Conservation (phyloP, 2,113 vertebrate species). For the Rhinopomastus cyanomelas region DNA sequence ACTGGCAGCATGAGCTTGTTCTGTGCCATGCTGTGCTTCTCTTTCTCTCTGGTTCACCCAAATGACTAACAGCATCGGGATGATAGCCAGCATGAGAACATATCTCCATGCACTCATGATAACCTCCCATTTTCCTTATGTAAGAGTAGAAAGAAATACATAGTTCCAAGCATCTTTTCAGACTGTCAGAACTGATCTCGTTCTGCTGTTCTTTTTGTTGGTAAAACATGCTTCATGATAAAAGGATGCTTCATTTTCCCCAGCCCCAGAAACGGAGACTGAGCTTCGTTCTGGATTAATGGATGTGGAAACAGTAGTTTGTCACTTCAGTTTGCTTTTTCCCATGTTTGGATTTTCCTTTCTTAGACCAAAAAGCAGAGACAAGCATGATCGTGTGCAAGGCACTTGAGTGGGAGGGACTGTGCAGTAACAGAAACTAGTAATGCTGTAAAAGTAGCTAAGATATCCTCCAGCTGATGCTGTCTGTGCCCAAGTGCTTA, state of each 20-base stretch:
- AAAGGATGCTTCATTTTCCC: neutral
- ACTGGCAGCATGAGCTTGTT: conserved; percentile 41
- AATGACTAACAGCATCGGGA: conserved; percentile 56
- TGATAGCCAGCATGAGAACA: conserved; percentile 46
- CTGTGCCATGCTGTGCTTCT: conserved; percentile 60
- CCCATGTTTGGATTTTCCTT: neutral
- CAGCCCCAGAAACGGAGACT: neutral
- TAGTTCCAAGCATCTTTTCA: neutral
- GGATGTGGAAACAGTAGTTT: neutral
- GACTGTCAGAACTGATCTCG: neutral
- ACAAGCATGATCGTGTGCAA: neutral
- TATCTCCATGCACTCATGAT: conserved; percentile 1
- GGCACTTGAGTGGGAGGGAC: neutral
- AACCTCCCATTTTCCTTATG: conserved; percentile 19
- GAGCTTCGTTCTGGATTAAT: neutral
- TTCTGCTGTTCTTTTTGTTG: neutral
- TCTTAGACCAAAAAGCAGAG: neutral
- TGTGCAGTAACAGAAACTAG: neutral
- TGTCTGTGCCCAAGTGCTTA: neutral
- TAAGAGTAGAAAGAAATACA: neutral
- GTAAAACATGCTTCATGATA: neutral
- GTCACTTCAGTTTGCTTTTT: neutral
- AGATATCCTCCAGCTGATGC: neutral
- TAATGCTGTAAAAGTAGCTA: neutral
- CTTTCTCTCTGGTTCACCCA: conserved; percentile 34